Evolutionary conservation across 2,113 vertebrate species (phyloP), one percentile per base, ranked within the genome.

Genomic region (Peromyscus polionotus): DNA sequence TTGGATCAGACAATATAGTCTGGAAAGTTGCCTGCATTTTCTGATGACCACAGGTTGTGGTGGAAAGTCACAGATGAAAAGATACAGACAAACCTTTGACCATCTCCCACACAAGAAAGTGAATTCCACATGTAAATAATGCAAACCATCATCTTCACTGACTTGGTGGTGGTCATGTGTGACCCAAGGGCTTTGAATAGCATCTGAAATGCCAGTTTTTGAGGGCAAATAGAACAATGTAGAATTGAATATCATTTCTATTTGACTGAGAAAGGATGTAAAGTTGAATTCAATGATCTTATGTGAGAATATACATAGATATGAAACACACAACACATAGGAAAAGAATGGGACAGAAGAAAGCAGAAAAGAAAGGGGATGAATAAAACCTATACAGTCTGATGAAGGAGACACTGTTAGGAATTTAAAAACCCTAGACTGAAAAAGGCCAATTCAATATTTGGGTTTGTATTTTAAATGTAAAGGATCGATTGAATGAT

Each of bases 381-480:
- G 20, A 63, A 33, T 70, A 63, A n/a, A 22, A 6, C 19, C 24
- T 1, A 1, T 85, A 83, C 73, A 86, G 59, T 67, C 85, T 45
- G 42, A 90, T 84, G 51, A 97, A 68, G 19, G 5, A 95, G 42
- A 84, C 24, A 72, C 61, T 88, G 26, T 86, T 88, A 86, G 11
- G 24, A 93, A 88, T 88, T 61, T 36, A 42, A 84, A 94, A 90
- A 54, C 63, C n/a, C 48, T 92, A 95, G 90, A 90, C 84, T 72
- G 57, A 79, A 95, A 86, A 93, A 95, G 77, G 57, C 84, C 90
- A 96, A 26, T 80, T 93, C 39, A 10, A 57, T 85, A 26, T 95
- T 93, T 96, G 42, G 1, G 33, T 45, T 90, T 94, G 57, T 75
- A 83, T 90, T 87, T 95, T 79, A 61, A 94, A 73, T 61, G 19